Evolutionary conservation across 2,797 vertebrate species (phyloP).

Genomic region (Chloroceryle amazona): DNA sequence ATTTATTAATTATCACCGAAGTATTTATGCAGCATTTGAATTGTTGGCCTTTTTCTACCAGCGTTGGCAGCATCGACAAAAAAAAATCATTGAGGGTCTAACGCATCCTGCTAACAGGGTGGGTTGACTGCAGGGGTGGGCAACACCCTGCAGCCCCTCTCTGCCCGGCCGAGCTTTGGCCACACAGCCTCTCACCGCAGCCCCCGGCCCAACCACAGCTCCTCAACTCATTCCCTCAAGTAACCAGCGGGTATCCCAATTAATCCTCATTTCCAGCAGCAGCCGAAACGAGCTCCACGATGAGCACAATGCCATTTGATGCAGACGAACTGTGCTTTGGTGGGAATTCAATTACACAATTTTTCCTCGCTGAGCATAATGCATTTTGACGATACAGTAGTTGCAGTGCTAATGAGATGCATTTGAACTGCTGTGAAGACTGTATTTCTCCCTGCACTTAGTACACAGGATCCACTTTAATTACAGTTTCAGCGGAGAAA

Average conservation of each 20-base stretch:
- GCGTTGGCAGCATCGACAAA: not conserved
- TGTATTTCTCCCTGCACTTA: conserved; percentile 62
- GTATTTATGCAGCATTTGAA: not conserved
- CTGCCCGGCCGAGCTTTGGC: not conserved
- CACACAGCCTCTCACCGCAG: not conserved
- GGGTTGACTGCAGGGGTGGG: too few relatives aligned
- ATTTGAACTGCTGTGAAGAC: conserved; percentile 57
- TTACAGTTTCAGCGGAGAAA: conserved; percentile 63
- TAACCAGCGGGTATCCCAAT: conserved; percentile 28
- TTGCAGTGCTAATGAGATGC: conserved; percentile 71
- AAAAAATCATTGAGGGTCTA: not conserved
- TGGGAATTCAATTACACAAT: conserved; percentile 69
- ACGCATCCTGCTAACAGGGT: rapidly evolving
- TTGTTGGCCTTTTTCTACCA: not conserved
- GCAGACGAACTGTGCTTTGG: conserved; percentile 68
- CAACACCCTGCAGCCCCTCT: not conserved
- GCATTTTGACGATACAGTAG: conserved; percentile 62
- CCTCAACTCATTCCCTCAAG: not conserved
- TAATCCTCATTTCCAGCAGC: conserved; percentile 56
- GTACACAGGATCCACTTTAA: conserved; percentile 62
- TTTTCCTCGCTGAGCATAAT: conserved; percentile 46
- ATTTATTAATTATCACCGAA: conserved; percentile 36
- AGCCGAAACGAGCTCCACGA: not conserved
- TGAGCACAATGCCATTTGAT: conserved; percentile 25
- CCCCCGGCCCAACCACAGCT: not conserved